Percentiles rank a stretch among this genome's conserved stretches.
phyloP scores from a whole-genome alignment of 2,888 invertebrate genomes.

The Neria commutata region DNA sequence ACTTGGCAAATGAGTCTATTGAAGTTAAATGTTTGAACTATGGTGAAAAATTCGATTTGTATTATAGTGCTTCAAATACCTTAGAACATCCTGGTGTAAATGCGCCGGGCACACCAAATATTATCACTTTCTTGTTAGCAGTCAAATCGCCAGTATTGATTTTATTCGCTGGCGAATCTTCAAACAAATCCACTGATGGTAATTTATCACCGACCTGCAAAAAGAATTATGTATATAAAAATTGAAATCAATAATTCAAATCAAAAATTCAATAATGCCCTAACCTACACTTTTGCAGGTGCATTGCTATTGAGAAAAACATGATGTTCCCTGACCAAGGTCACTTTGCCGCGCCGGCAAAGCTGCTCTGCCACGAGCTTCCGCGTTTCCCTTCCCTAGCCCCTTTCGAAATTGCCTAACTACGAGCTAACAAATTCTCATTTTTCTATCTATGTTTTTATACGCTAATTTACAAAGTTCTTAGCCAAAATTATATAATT shows the following conservation, averaged over 20 bases:
- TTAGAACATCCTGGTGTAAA: conserved; percentile 93
- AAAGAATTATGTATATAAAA: conserved; percentile 6
- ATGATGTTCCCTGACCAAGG: too few species aligned
- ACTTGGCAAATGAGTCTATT: conserved; percentile 85
- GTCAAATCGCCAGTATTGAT: conserved; percentile 77
- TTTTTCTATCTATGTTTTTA: too few species aligned
- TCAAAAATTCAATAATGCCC: neutral
- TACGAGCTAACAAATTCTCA: too few species aligned
- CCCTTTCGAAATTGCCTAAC: too few species aligned
- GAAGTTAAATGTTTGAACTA: neutral
- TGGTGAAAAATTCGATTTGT: neutral
- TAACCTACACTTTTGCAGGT: conserved; percentile 38
- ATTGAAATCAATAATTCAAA: conserved; percentile 16
- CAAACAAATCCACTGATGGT: conserved; percentile 80
- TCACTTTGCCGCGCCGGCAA: too few species aligned
- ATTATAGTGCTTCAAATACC: conserved; percentile 62
- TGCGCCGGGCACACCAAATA: conserved; percentile 93
- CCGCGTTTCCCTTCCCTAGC: too few species aligned
- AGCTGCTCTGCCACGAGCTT: too few species aligned
- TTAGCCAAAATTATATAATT: too few species aligned
- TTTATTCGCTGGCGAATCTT: conserved; percentile 85
- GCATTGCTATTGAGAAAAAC: too few species aligned
- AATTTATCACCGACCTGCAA: conserved; percentile 82
- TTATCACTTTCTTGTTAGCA: conserved; percentile 79
- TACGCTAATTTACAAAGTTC: too few species aligned